Evolutionary conservation across 2,797 vertebrate genomes (phyloP), one percentile per base, ranked within the genome.

Genomic region (Chromis chromis): DNA sequence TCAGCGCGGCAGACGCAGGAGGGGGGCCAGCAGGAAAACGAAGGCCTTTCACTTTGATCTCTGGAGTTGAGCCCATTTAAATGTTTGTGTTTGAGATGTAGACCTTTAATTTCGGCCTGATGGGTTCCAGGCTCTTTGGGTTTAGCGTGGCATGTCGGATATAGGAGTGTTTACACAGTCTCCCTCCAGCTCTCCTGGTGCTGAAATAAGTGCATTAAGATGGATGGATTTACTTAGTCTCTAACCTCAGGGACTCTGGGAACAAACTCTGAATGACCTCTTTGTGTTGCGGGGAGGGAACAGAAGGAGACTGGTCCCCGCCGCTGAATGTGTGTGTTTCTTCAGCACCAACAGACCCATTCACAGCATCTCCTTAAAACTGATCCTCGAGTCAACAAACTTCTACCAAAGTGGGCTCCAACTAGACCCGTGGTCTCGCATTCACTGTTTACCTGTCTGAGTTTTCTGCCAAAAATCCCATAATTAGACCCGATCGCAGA

Each of bases 181-280:
- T 89, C 89, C 89, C 89, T 87, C 68, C 87, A 83, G 90, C 85
- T 92, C 91, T 90, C 87, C 90, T 54, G 82, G 81, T 92, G 92
- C 88, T 92, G 86, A 93, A 93, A 92, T 92, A 90, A 92, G 90
- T 94, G 91, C 91, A 94, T 92, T 94, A 94, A 93, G 93, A 92
- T 94, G 93, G 92, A 94, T 94, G 92, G 90, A 93, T 94, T 94
- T 93, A 94, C 92, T 93, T 94, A 89, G 91, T 89, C 90, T 91
- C 90, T 88, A 91, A 93, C 91, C 92, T 89, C 81, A 39, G 74
- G 83, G 89, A 87, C 81, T 79, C 46, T 39, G 85, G 82, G 85
- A 90, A 90, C 91, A 92, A 93, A 93, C 92, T 94, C 91, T 86
- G 79, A 93, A 92, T 90, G 92, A 93, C 90, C 93, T 92, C 89